phyloP scores from a whole-genome alignment of 2,888 invertebrate species.

The Xylophagus ater region DNA sequence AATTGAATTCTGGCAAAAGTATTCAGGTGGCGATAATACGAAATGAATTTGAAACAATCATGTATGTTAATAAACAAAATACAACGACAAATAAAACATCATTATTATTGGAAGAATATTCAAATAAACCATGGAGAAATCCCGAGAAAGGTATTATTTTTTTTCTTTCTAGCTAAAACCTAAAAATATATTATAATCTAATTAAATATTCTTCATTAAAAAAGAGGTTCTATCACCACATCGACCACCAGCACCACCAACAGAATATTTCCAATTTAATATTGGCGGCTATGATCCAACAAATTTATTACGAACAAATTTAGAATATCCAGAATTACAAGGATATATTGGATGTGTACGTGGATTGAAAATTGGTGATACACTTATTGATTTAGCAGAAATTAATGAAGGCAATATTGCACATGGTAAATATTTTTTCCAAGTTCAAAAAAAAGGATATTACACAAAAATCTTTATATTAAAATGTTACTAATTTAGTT shows the following conservation, averaged over 20 bases:
- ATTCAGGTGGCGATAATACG: conserved; percentile 81
- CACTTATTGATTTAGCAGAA: conserved; percentile 64
- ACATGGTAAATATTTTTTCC: conserved; percentile 45
- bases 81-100: conserved; percentile 58
- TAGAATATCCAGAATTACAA: conserved; percentile 43
- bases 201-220: too few species aligned
- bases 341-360: conserved; percentile 81
- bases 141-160: conserved; percentile 66
- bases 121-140: conserved; percentile 79
- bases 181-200: too few species aligned
- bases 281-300: conserved; percentile 74
- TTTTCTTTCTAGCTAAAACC: too few species aligned
- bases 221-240: conserved; percentile 81
- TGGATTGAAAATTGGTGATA: conserved; percentile 74
- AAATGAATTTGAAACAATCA: conserved; percentile 56
- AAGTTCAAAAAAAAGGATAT: background rate
- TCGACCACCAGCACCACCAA: conserved; percentile 78
- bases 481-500: conserved; percentile 37
- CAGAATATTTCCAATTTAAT: conserved; percentile 80
- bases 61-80: conserved; percentile 72
- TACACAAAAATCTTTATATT: background rate
- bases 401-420: conserved; percentile 58
- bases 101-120: conserved; percentile 60
- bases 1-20: conserved; percentile 69
- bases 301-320: conserved; percentile 50